phyloP scores from a whole-genome alignment of 2,888 invertebrate genomes.

The Bruchidius siliquastri region DNA sequence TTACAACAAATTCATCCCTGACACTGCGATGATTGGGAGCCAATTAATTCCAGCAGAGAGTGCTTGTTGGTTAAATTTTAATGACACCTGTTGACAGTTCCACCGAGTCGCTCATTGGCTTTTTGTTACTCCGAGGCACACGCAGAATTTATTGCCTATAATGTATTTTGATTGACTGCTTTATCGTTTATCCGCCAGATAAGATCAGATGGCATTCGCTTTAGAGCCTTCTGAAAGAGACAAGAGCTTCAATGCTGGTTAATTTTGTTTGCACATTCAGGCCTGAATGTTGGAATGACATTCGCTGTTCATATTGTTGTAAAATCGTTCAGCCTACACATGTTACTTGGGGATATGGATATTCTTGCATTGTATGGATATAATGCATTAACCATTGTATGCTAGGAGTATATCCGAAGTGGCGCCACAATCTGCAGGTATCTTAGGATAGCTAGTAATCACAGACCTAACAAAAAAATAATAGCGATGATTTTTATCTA shows the following conservation, averaged over 20 bases:
- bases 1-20: not conserved
- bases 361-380: not conserved
- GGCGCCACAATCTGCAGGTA: too few species aligned
- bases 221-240: not conserved
- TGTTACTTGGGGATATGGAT: not conserved
- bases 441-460: too few species aligned
- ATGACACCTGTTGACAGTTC: not conserved
- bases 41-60: not conserved
- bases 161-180: not conserved
- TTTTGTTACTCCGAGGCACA: not conserved
- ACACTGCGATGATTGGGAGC: not conserved
- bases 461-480: too few species aligned
- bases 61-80: not conserved
- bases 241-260: not conserved
- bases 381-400: too few species aligned
- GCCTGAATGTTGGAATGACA: not conserved
- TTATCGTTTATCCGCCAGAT: not conserved
- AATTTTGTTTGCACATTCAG: not conserved
- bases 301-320: not conserved
- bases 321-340: not conserved
- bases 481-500: too few species aligned
- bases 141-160: not conserved
- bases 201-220: not conserved
- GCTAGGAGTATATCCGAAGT: too few species aligned
- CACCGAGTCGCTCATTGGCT: not conserved